Evolutionary conservation across 2,888 invertebrate species (phyloP).

Genomic region (Scaptomyza polygonia): DNA sequence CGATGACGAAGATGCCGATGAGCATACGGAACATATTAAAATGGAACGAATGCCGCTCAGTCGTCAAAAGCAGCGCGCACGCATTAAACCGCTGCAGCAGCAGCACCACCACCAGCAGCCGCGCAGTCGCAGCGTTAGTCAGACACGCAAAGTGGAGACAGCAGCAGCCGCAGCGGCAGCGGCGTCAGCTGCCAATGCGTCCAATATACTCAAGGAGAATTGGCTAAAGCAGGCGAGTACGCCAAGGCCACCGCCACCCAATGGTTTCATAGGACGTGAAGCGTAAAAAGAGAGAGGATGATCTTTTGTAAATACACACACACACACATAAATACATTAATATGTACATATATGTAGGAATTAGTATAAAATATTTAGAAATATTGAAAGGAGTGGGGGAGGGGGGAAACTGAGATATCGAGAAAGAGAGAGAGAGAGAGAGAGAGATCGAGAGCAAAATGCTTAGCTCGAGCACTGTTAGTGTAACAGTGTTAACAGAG

Average conservation of each 20-base stretch:
- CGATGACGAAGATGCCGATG: conserved; percentile 60
- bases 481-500: conserved; percentile 1
- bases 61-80: conserved; percentile 51
- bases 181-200: conserved; percentile 45
- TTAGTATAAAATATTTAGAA: conserved; percentile 35
- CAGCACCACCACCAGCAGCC: conserved; percentile 23
- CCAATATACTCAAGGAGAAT: conserved; percentile 78
- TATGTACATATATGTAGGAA: conserved; percentile 20
- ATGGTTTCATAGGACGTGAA: conserved; percentile 83
- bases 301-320: conserved; percentile 49
- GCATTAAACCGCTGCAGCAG: conserved; percentile 28
- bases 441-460: background rate
- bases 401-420: background rate
- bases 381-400: conserved; percentile 1
- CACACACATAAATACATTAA: conserved; percentile 16
- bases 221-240: conserved; percentile 77
- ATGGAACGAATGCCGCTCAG: conserved; percentile 78
- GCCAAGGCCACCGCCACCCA: conserved; percentile 79
- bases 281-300: conserved; percentile 58
- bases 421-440: background rate
- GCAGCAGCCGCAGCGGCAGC: conserved; percentile 17
- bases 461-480: conserved; percentile 1
- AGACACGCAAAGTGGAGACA: conserved; percentile 50
- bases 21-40: conserved; percentile 73
- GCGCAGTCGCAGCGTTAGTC: conserved; percentile 68